These are phyloP conservation scores for Protonibea diacanthus DNA, from an alignment of 2,797 vertebrate species.

Conservation along the genomic window DNA sequence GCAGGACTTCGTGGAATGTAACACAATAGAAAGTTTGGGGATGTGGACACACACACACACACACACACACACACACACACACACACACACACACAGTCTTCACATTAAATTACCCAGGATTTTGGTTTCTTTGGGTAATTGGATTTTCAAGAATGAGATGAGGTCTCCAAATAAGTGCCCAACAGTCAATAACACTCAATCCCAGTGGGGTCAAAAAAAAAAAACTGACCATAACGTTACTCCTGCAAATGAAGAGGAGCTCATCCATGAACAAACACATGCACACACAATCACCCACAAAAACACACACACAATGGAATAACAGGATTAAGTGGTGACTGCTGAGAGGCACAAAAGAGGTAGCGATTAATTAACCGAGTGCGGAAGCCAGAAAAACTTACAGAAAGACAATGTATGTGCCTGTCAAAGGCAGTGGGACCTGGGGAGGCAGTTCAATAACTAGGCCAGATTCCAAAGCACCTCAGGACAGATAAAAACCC, in stretches of 20 bases:
- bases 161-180: slow-evolving; percentile 43
- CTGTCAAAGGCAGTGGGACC: slow-evolving; percentile 65
- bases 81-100: not conserved
- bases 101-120: slow-evolving; percentile 16
- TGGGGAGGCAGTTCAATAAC: slow-evolving; percentile 77
- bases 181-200: slow-evolving; percentile 52
- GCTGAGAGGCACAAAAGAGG: slow-evolving; percentile 75
- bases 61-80: not conserved
- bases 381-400: slow-evolving; percentile 65
- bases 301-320: slow-evolving; percentile 64
- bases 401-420: slow-evolving; percentile 72
- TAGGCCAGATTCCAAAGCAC: slow-evolving; percentile 80
- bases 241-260: slow-evolving; percentile 55
- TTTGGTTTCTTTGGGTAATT: slow-evolving; percentile 32
- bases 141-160: slow-evolving; percentile 24
- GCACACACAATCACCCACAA: slow-evolving; percentile 45
- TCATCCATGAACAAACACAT: slow-evolving; percentile 62
- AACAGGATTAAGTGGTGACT: slow-evolving; percentile 80
- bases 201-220: slow-evolving; percentile 33
- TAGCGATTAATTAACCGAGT: slow-evolving; percentile 77
- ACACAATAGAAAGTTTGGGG: slow-evolving; percentile 55
- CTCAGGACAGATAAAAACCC: slow-evolving; percentile 77
- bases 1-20: slow-evolving; percentile 56
- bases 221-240: slow-evolving; percentile 53
- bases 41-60: not conserved